Base-by-base conservation (phyloP, 2,113 vertebrate genomes). In the Phrynosoma platyrhinos region DNA sequence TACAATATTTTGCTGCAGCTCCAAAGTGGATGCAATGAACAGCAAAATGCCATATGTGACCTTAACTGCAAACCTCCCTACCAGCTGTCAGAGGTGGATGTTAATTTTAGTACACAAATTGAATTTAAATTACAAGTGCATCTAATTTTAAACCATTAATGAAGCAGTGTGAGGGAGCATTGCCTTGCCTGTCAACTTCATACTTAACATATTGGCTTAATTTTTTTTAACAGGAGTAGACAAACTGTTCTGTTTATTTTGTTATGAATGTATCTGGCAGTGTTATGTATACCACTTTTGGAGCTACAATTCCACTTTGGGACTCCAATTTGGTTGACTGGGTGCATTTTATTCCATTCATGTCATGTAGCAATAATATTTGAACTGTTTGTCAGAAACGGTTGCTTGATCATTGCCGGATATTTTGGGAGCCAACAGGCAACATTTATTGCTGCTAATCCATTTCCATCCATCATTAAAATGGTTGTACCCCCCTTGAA, bases 231-330 rank as follows among this genome's bases (percentile, higher is more conserved):
- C 1, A 7, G 25, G 62, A 23, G 76, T 64, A n/a, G 8, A 4
- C 2, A 87, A 81, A 84, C 77, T 58, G 64, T 64, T 14, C 36
- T 55, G 36, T 21, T 5, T 62, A 16, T 62, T 89, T 84, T 89
- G 23, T 64, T 47, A 72, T 52, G 82, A 75, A 87, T 55, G 76
- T 25, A 79, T 16, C 32, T 58, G 47, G 79, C 76, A 52, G 16
- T 27, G 42, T 52, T 78, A 53, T 78, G 12, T 53, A 27, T 27
- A 53, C n/a, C 52, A 80, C 30, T 25, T 47, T 47, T 52, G 79
- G n/a, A 10, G 21, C n/a, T 58, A 1, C n/a, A 13, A 0, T 58
- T n/a, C 30, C 55, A 32, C 2, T 42, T 58, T 32, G 16, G n/a
- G 27, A 6, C 27, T 53, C 18, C 25, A 21, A 3, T 75, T 74